These are phyloP conservation scores for Aporrectodea caliginosa DNA, from an alignment of 1,140 invertebrate genomes.

Conservation along the genomic window DNA sequence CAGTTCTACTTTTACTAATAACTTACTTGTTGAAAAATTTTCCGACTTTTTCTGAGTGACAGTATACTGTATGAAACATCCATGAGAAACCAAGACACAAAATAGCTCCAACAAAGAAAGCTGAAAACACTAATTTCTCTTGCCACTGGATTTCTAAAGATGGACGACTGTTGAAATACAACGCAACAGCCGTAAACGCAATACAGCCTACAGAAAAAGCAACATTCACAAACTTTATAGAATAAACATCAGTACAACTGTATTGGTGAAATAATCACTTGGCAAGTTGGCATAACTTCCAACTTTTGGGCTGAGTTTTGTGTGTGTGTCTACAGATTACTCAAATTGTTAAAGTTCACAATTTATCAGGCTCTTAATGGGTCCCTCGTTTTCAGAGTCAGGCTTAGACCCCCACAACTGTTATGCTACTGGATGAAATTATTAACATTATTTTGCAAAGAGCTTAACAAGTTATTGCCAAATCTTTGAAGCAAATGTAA, in stretches of 20 bases:
- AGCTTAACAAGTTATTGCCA: no score
- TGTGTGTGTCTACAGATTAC: not conserved
- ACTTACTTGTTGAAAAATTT: constrained; percentile 90
- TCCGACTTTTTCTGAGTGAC: constrained; percentile 90
- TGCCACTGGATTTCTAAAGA: constrained; percentile 54
- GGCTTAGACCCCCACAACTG: no score
- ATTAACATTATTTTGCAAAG: no score
- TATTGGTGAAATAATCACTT: no score
- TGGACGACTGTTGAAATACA: constrained; percentile 48
- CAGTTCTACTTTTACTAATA: not conserved
- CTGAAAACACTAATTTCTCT: constrained; percentile 54
- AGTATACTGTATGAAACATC: constrained; percentile 95
- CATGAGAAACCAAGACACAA: constrained; percentile 94
- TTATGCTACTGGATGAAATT: no score
- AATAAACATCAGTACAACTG: not conserved
- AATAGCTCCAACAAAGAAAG: constrained; percentile 94
- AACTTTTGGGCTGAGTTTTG: not conserved
- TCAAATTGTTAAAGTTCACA: not conserved
- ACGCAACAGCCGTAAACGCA: constrained; percentile 50
- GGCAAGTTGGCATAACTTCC: no score
- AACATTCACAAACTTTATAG: not conserved
- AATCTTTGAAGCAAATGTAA: no score
- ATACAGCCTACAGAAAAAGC: constrained; percentile 43
- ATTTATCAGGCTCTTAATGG: not conserved
- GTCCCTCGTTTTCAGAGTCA: not conserved